A percentile compares a stretch with the other conserved stretches of the same genome.
phyloP scores from a whole-genome alignment of 2,113 vertebrate genomes.

The Anolis sagrei region DNA sequence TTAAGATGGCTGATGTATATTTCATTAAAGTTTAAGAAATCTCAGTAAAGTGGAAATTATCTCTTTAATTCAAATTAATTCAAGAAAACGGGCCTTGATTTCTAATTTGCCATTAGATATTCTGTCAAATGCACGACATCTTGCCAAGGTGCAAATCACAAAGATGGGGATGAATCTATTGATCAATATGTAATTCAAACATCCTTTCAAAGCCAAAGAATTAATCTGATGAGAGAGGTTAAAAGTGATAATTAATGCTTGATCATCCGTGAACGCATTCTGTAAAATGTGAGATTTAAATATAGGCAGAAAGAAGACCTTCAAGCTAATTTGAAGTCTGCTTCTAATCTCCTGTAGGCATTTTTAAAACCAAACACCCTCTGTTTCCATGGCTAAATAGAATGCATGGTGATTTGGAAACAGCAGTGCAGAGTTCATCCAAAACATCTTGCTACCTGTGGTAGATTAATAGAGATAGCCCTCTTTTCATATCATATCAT shows the following conservation, averaged over 20 bases:
- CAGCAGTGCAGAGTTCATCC: no score
- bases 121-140: background rate
- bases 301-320: background rate
- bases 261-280: background rate
- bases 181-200: slow-evolving; percentile 37
- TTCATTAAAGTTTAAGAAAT: slow-evolving; percentile 31
- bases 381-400: no score
- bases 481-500: no score
- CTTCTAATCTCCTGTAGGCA: background rate
- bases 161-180: slow-evolving; percentile 34
- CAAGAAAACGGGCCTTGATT: slow-evolving; percentile 33
- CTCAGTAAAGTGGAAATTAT: slow-evolving; percentile 30
- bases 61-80: slow-evolving; percentile 53
- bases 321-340: background rate
- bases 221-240: slow-evolving; percentile 35
- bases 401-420: no score
- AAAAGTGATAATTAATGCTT: slow-evolving; percentile 45
- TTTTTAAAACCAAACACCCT: no score
- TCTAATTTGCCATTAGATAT: slow-evolving; percentile 57
- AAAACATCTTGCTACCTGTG: no score
- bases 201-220: slow-evolving; percentile 25
- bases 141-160: slow-evolving; percentile 49
- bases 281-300: slow-evolving; percentile 37
- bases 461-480: no score
- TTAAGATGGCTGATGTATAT: slow-evolving; percentile 30